A percentile compares a stretch with the other conserved stretches of the same genome.
Evolutionary conservation across 2,113 vertebrate genomes (phyloP).

Genomic region (Podarcis raffonei): DNA sequence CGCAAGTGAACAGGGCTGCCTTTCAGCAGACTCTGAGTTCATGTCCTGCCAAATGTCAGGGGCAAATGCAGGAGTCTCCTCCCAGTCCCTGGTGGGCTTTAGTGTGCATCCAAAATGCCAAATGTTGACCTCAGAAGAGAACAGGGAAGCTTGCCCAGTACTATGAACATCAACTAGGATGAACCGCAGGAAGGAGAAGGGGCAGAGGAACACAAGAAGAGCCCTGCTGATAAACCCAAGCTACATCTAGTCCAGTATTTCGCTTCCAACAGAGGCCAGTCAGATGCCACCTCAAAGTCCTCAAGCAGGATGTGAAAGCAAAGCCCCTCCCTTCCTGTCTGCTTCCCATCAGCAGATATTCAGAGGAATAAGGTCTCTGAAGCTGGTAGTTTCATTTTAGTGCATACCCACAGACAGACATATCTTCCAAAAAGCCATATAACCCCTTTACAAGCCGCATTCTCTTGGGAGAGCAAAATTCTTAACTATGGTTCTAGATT

Average conservation of each 20-base stretch:
- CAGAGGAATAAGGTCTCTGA: background rate
- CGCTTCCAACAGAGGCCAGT: background rate
- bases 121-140: constrained; percentile 33
- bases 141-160: background rate
- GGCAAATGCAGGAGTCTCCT: background rate
- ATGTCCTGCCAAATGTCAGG: constrained; percentile 37
- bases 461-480: background rate
- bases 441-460: background rate
- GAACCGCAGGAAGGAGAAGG: background rate
- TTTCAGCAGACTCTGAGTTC: constrained; percentile 44
- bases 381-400: background rate
- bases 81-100: constrained; percentile 40
- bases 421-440: background rate
- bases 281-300: background rate
- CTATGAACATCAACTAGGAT: background rate
- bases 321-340: no score
- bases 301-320: background rate
- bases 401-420: background rate
- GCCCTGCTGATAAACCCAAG: background rate
- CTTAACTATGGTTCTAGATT: background rate
- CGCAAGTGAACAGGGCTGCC: constrained; percentile 18
- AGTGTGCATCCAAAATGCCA: constrained; percentile 40
- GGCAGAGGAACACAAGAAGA: background rate
- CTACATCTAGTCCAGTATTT: background rate
- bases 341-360: background rate